Percentiles rank a stretch among this genome's conserved stretches.
Evolutionary conservation across 2,888 invertebrate species (phyloP).

Genomic region (Tipula confusa): DNA sequence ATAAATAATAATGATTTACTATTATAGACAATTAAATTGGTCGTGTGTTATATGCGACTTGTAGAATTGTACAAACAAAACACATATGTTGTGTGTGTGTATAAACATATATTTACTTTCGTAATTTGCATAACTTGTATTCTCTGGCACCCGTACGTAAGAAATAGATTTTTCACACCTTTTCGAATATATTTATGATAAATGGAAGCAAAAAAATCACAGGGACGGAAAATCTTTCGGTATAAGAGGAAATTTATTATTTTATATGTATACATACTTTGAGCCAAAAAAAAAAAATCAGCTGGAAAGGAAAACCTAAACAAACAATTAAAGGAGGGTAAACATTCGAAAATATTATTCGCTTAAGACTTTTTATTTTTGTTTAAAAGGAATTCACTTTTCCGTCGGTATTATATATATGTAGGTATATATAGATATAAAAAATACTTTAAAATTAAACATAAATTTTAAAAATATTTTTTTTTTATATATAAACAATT

Average conservation of each 20-base stretch:
- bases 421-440: too few species aligned
- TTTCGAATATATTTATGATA: background rate
- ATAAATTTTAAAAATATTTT: constrained; percentile 25
- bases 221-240: background rate
- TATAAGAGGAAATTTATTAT: background rate
- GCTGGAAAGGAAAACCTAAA: background rate
- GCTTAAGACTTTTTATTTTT: background rate
- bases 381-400: constrained; percentile 6
- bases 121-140: background rate
- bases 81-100: background rate
- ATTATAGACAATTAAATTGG: background rate
- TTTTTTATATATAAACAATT: constrained; percentile 3
- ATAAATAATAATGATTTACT: background rate
- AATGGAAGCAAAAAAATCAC: background rate
- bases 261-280: background rate
- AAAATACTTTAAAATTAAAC: constrained; percentile 25
- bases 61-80: background rate
- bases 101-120: background rate
- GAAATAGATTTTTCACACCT: background rate
- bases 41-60: background rate
- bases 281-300: background rate
- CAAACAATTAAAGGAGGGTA: background rate
- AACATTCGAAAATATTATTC: background rate
- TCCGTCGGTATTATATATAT: constrained; percentile 1
- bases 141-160: background rate